Evolutionary conservation across 2,888 invertebrate genomes (phyloP), one percentile per base, ranked within the genome.

Genomic region (Aphidoletes aphidimyza): DNA sequence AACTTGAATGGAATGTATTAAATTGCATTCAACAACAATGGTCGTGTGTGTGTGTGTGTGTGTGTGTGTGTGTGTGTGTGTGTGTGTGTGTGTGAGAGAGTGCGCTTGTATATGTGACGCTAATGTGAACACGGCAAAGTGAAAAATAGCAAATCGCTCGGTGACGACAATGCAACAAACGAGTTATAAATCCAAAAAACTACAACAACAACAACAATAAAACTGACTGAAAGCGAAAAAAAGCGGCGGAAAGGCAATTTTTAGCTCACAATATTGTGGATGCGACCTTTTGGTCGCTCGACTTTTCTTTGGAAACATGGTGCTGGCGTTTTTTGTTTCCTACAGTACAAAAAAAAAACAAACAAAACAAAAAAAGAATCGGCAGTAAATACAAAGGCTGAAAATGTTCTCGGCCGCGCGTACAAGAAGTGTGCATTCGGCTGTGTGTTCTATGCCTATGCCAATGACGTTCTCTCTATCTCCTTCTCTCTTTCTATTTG

Each of bases 111-210:
- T n/a, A 30, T 69, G 34, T 69, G 30, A 69, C 69, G 34, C 69
- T 69, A 69, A 69, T 69, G 30, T 69, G 69, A 69, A 34, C 69
- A 69, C 69, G 69, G 69, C 69, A 69, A 69, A 69, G 69, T 69
- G 69, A 69, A 69, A 69, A 69, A 69, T 69, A 69, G 69, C 69
- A 69, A 69, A 69, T 69, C 69, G 69, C 69, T 69, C 69, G 30
- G 30, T 69, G 69, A 69, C 69, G 2, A 69, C 69, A 69, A 69
- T 69, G 69, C 69, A 69, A 69, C 69, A 69, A 69, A 69, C 69
- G 69, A 69, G 34, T 69, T 69, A 69, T 69, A 69, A 69, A 69
- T 30, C 69, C 69, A 69, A 69, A 69, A 69, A 30, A 69, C 69
- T 30, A 69, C 14, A 69, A n/a, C 34, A 69, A 26, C 26, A 69